Base-by-base conservation (phyloP, 2,113 vertebrate species). In the Eleginops maclovinus region DNA sequence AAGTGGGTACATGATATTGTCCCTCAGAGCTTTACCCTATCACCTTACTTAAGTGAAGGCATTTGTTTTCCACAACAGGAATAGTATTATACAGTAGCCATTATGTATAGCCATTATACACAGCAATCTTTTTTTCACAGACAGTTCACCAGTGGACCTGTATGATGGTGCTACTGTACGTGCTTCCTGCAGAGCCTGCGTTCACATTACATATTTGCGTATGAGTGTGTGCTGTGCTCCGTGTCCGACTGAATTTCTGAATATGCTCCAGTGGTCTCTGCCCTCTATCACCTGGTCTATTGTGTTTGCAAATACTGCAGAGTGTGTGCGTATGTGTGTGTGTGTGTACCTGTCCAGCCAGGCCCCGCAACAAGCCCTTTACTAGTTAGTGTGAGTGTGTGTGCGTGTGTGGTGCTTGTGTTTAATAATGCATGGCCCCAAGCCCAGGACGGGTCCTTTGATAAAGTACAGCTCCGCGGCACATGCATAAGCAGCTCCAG, bases 401-500 rank as follows among this genome's bases (percentile, higher is more conserved):
- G 66, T 15, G 44, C 56, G 79, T 70, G 78, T 82, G 72, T 75
- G 91, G 83, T 72, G 79, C 75, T 82, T 85, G 88, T 92, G 92
- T 94, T 94, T 90, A 95, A 95, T 95, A 95, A 95, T 95, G 94
- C 94, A 95, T 93, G 90, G 91, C 91, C 91, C 77, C 82, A 36
- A 86, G 93, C 88, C 88, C 89, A 92, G 92, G 92, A 94, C 89
- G 82, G 90, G 87, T 74, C 90, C 87, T 93, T 94, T 95, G 94
- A 95, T 95, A 94, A 94, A 95, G 92, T 93, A 90, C 90, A 93
- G 91, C 88, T 88, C 85, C 83, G 75, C 77, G 79, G 90, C 90
- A 90, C 89, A 92, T 93, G 93, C 92, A 94, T 94, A 95, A 95
- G 94, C 93, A 94, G 90, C 93, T 90, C 86, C 86, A 93, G 91